Conservation (phyloP, 2,113 vertebrate species). For the Cololabis saira region DNA sequence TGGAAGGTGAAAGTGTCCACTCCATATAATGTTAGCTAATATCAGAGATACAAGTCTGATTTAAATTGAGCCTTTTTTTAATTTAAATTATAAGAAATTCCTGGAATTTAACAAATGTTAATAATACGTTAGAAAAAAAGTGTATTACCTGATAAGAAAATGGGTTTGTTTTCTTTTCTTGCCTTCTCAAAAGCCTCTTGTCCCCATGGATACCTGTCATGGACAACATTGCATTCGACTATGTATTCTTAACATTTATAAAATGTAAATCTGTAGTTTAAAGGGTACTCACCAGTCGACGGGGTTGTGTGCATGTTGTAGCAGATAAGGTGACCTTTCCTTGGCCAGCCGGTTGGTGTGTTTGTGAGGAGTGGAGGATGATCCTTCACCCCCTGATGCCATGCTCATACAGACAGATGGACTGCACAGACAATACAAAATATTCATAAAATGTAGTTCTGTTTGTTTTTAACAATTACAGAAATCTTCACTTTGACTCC, state of each 20-base stretch:
- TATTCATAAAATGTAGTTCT: neutral
- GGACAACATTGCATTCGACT: neutral
- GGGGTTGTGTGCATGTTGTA: constrained; percentile 94
- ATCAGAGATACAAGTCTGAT: too few relatives aligned
- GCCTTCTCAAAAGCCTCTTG: constrained; percentile 93
- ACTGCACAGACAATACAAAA: constrained; percentile 62
- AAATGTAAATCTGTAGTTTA: neutral
- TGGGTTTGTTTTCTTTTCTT: constrained; percentile 89
- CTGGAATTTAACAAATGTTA: neutral
- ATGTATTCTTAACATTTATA: neutral
- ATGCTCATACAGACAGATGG: constrained; percentile 74
- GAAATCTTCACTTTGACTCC: too few relatives aligned
- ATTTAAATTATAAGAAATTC: neutral
- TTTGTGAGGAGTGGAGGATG: constrained; percentile 36
- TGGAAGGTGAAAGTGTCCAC: neutral
- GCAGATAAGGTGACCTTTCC: constrained; percentile 91
- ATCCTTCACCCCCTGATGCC: constrained; percentile 80
- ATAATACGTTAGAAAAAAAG: too few relatives aligned
- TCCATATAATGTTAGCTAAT: too few relatives aligned
- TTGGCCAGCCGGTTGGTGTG: constrained; percentile 86
- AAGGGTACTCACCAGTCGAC: constrained; percentile 89
- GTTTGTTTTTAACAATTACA: too few relatives aligned
- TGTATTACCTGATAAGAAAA: constrained; percentile 91
- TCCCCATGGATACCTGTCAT: constrained; percentile 91
- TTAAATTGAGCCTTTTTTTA: too few relatives aligned